Evolutionary conservation across 2,113 vertebrate species (phyloP).

Genomic region (Naja naja): DNA sequence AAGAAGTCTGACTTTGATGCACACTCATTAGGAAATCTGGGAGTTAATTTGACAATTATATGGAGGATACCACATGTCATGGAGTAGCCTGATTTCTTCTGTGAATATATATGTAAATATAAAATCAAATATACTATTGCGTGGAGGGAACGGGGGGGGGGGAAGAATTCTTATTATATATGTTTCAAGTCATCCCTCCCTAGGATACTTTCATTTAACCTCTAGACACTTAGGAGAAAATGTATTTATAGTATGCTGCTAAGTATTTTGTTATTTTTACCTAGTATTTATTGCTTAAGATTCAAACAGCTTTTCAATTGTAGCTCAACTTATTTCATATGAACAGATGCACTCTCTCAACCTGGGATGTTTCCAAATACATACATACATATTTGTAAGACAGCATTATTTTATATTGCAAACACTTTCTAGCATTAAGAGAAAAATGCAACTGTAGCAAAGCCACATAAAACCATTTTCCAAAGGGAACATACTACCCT

Average conservation of each 20-base stretch:
- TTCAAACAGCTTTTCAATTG: background rate
- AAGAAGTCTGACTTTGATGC: background rate
- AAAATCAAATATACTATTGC: background rate
- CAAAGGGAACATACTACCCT: background rate
- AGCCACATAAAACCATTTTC: background rate
- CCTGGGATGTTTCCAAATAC: background rate
- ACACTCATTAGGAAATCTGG: background rate
- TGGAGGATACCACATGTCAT: background rate
- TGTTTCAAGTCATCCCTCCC: background rate
- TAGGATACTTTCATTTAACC: background rate
- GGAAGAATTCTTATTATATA: background rate
- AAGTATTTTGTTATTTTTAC: background rate
- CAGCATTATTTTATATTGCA: background rate
- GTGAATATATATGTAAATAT: background rate
- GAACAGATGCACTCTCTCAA: background rate
- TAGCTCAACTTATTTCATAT: background rate
- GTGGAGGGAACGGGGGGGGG: background rate
- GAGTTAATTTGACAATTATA: background rate
- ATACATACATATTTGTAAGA: background rate
- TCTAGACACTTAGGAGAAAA: background rate
- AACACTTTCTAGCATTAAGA: background rate
- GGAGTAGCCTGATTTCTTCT: background rate
- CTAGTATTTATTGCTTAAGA: background rate
- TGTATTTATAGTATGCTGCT: background rate
- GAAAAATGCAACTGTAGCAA: background rate